phyloP scores from a whole-genome alignment of 2,797 vertebrate genomes.

The Gastrophryne carolinensis region DNA sequence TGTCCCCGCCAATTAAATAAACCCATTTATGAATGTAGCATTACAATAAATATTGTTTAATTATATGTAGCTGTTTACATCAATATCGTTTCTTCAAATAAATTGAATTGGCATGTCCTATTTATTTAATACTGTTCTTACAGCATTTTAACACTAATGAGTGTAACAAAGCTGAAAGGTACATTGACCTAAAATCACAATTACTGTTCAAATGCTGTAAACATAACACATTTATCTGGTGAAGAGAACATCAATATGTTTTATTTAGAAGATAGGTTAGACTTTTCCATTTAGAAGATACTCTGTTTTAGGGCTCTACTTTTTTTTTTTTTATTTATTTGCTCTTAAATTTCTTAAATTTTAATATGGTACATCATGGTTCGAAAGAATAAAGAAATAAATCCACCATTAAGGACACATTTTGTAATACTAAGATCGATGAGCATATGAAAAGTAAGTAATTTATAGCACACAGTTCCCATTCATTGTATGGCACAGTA shows the following conservation, averaged over 20 bases:
- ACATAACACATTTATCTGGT: neutral
- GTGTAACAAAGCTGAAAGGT: conserved; percentile 17
- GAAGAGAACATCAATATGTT: neutral
- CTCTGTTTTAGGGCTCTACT: too few species aligned
- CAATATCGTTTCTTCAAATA: conserved; percentile 9
- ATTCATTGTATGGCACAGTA: too few species aligned
- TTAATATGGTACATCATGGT: neutral
- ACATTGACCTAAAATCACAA: conserved; percentile 25
- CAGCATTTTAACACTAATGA: conserved; percentile 28
- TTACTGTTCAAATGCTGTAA: conserved; percentile 22
- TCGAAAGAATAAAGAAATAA: neutral
- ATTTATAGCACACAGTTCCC: too few species aligned
- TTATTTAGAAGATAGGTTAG: neutral
- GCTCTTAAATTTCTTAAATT: neutral
- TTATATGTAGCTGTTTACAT: conserved; percentile 34
- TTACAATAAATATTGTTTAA: conserved; percentile 44
- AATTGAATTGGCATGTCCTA: neutral
- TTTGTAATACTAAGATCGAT: neutral
- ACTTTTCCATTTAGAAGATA: neutral
- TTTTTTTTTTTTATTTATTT: neutral
- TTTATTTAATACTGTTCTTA: conserved; percentile 31
- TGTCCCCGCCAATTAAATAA: conserved; percentile 43
- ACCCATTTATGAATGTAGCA: conserved; percentile 30
- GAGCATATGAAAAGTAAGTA: neutral
- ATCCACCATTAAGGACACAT: neutral